Conservation (phyloP, 2,888 invertebrate species). For the Caenorhabditis drosophilae region DNA sequence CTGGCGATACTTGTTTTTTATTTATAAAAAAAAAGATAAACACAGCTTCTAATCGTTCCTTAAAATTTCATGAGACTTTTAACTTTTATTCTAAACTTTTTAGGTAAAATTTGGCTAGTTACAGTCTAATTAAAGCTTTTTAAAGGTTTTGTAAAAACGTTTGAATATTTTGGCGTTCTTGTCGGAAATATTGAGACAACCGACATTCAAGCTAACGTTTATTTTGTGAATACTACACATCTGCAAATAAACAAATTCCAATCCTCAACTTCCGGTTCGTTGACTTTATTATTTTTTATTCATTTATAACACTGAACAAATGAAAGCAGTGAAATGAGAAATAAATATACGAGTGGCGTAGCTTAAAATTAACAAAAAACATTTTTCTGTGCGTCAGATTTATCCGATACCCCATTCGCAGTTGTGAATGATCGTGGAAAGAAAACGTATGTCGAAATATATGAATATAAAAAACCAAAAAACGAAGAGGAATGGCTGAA, state of each 20-base stretch:
- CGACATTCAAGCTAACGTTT: conserved; percentile 43
- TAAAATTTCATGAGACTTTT: no score
- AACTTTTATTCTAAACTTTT: background rate
- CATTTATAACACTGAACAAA: background rate
- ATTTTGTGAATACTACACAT: conserved; percentile 54
- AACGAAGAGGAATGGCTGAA: conserved; percentile 23
- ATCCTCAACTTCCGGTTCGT: conserved; percentile 8
- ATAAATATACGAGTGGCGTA: no score
- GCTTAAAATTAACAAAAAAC: background rate
- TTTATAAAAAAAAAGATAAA: no score
- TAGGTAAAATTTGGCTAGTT: background rate
- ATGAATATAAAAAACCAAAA: conserved; percentile 9
- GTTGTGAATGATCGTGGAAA: conserved; percentile 5
- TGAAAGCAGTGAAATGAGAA: no score
- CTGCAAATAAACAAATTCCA: conserved; percentile 46
- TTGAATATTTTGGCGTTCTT: conserved; percentile 25
- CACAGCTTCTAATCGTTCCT: no score
- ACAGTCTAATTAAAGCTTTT: background rate
- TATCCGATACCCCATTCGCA: conserved; percentile 8
- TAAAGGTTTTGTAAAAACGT: no score
- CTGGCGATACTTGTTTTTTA: no score
- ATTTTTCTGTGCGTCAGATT: conserved; percentile 5
- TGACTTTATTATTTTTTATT: background rate
- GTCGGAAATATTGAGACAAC: conserved; percentile 9
- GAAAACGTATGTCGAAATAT: conserved; percentile 9